These are phyloP conservation scores for Tetragonula clypearis DNA, from an alignment of 1,140 invertebrate genomes.

Conservation along the genomic window DNA sequence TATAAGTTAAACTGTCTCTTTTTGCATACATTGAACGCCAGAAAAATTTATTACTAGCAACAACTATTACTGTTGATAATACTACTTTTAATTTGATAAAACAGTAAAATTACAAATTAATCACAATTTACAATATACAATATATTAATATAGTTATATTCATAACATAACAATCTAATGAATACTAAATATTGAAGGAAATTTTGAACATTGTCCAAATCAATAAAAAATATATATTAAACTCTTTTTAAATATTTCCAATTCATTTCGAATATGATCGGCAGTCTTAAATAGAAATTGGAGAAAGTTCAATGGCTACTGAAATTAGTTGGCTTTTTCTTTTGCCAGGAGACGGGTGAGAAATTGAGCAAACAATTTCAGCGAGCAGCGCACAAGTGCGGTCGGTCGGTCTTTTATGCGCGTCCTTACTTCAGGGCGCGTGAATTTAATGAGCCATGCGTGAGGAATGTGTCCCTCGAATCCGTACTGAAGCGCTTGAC, in stretches of 20 bases:
- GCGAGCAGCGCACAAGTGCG: conserved; percentile 7
- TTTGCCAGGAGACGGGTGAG: neutral
- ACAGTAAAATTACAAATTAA: too few species aligned
- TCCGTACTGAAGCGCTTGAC: conserved; percentile 5
- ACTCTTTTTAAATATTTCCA: neutral
- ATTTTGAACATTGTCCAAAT: too few species aligned
- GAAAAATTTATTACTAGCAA: too few species aligned
- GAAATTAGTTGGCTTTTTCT: neutral
- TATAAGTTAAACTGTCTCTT: too few species aligned
- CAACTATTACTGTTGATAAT: too few species aligned
- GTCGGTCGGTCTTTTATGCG: conserved; percentile 11
- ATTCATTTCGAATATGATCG: neutral
- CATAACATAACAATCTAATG: too few species aligned
- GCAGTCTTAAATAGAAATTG: neutral
- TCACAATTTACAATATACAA: too few species aligned
- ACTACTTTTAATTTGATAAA: too few species aligned
- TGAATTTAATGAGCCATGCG: conserved; percentile 52
- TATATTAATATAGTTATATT: too few species aligned
- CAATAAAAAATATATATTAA: too few species aligned
- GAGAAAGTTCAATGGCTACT: neutral
- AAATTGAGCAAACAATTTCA: conserved; percentile 19
- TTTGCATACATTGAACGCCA: too few species aligned
- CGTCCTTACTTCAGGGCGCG: neutral
- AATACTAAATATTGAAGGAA: too few species aligned
- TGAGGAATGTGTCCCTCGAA: conserved; percentile 32